Base-by-base conservation (phyloP, 2,888 invertebrate genomes). In the Drosophila austrosaltans region DNA sequence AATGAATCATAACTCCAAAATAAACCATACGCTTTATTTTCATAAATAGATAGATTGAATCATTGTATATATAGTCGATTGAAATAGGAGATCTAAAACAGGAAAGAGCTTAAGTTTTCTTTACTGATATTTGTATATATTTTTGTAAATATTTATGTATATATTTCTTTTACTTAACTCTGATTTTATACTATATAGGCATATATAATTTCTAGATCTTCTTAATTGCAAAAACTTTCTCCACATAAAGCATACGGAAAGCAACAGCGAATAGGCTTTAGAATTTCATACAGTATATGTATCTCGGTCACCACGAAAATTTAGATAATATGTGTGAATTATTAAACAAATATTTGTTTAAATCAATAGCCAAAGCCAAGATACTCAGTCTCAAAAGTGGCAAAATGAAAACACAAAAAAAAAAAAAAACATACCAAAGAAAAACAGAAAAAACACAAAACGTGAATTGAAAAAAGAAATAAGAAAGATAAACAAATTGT, bases 401-500 rank as follows among this genome's bases (percentile, higher is more conserved):
- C 70, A 69, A 39, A 39, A 10, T 42, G 42, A 42, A 42, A 42
- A 42, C 5, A 16, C 16, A 42, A 42, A 30, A 8, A 22, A 22
- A 69, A 42, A 22, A n/a, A 53, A 57, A 53, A 57, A n/a, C 16
- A 4, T n/a, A 65, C 28, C 44, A 4, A 3, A 36, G 22, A 12
- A 6, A 20, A 32, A 53, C 25, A 53, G 48, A 69, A 53, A n/a
- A 40, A 16, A 16, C 16, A 16, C 10, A 10, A 57, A 54, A 71
- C 63, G 71, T 58, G 53, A 70, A 71, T 60, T 65, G 59, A 53
- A 59, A 59, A 56, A 65, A 63, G 16, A 16, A 16, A 16, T 16
- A 71, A 65, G 72, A 71, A 65, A 71, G 44, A 60, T 32, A 60
- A 59, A 70, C 60, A 65, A 59, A 48, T 42, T 48, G 12, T 48